These are phyloP conservation scores for Harpagifer antarcticus DNA, from an alignment of 2,797 vertebrate genomes.

Conservation along the genomic window DNA sequence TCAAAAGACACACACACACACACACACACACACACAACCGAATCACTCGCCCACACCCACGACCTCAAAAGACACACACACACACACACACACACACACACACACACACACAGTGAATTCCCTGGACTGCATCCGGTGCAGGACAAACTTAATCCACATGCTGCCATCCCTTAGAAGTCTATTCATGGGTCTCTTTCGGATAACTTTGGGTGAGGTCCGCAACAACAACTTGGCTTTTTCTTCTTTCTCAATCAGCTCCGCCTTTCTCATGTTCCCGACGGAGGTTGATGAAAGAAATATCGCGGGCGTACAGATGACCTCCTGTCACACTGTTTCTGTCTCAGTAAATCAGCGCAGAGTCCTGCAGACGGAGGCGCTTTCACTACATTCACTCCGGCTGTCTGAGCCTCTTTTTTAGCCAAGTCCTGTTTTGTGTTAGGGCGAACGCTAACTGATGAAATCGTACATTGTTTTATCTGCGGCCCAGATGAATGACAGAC, in stretches of 20 bases:
- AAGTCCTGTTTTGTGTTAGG: conserved; percentile 55
- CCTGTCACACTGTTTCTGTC: conserved; percentile 43
- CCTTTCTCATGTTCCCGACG: conserved; percentile 24
- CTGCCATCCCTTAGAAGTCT: conserved; percentile 74
- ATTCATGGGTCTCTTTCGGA: conserved; percentile 68
- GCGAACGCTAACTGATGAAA: conserved; percentile 43
- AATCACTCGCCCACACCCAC: no score
- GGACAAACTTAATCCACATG: conserved; percentile 75
- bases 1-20: conserved; percentile 65
- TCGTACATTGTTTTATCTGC: conserved; percentile 71
- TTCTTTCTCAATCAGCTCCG: conserved; percentile 17
- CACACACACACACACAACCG: conserved; percentile 48
- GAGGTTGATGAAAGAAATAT: conserved; percentile 43
- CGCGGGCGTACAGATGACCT: conserved; percentile 47
- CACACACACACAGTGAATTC: conserved; percentile 59
- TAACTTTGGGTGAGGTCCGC: conserved; percentile 67
- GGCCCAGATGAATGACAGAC: conserved; percentile 75
- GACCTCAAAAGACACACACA: no score
- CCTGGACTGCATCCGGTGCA: conserved; percentile 69
- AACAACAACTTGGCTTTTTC: conserved; percentile 27
- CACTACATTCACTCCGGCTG: conserved; percentile 25
- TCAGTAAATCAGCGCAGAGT: conserved; percentile 32
- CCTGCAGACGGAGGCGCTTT: conserved; percentile 24
- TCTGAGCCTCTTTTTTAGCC: conserved; percentile 49
- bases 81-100: conserved; percentile 45